Percentiles rank a stretch among this genome's conserved stretches.
These are phyloP conservation scores for Gari tellinella DNA, from an alignment of 2,888 invertebrate genomes.

Conservation along the genomic window DNA sequence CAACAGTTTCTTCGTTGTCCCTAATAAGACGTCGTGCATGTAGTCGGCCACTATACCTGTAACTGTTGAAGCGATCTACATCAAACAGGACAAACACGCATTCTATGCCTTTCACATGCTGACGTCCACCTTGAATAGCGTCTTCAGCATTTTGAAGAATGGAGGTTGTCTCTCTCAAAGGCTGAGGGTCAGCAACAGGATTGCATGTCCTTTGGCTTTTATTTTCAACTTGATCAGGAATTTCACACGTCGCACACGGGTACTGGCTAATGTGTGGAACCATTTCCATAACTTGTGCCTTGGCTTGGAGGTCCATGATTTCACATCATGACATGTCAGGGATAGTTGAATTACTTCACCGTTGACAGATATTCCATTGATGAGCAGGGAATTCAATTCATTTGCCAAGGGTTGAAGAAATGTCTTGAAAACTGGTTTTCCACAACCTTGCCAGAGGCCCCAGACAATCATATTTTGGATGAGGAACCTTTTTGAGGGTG, in stretches of 20 bases:
- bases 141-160: conserved; percentile 13
- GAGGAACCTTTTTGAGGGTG: too few species aligned
- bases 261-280: conserved; percentile 39
- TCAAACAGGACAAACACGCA: conserved; percentile 5
- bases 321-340: conserved; percentile 13
- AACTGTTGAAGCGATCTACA: conserved; percentile 10
- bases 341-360: conserved; percentile 16
- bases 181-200: too few species aligned
- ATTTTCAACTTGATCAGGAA: conserved; percentile 14
- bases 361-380: neutral
- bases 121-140: neutral
- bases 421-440: conserved; percentile 36
- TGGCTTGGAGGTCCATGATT: conserved; percentile 44
- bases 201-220: conserved; percentile 31
- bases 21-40: conserved; percentile 23
- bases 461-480: conserved; percentile 48
- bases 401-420: conserved; percentile 28
- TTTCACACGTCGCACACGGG: conserved; percentile 35
- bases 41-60: conserved; percentile 14
- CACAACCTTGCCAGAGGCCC: conserved; percentile 47
- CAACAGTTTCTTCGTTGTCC: conserved; percentile 20
- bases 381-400: conserved; percentile 15
- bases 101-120: conserved; percentile 3
- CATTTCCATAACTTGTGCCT: conserved; percentile 37
- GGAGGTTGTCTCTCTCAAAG: too few species aligned